A percentile compares a stretch with the other conserved stretches of the same genome.
These are phyloP conservation scores for Holacanthus passer DNA, from an alignment of 2,113 vertebrate species.

Conservation along the genomic window DNA sequence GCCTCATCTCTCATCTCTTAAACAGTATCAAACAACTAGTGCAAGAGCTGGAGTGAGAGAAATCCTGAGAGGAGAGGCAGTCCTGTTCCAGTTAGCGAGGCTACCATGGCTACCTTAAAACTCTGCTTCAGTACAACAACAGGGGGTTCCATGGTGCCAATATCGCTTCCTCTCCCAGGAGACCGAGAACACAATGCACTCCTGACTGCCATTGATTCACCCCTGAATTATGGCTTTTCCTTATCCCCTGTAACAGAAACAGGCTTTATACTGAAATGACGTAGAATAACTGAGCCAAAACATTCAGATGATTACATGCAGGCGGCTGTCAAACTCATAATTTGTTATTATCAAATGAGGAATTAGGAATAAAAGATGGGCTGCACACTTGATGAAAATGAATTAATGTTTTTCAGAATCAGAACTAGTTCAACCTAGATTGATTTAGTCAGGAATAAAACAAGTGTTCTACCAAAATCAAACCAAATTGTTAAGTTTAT, in stretches of 20 bases:
- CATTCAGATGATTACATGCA: constrained; percentile 22
- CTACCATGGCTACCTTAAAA: constrained; percentile 76
- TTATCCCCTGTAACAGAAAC: constrained; percentile 47
- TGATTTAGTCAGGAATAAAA: neutral
- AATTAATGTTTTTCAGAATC: neutral
- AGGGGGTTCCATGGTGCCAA: constrained; percentile 73
- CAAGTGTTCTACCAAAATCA: neutral
- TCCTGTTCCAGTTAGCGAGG: constrained; percentile 60
- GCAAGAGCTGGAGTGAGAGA: constrained; percentile 37
- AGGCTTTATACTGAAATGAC: constrained; percentile 25
- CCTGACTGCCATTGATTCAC: constrained; percentile 65
- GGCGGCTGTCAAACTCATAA: constrained; percentile 31
- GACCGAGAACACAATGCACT: constrained; percentile 75
- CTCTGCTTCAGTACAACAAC: constrained; percentile 64
- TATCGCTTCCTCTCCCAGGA: constrained; percentile 75
- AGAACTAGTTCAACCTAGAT: neutral
- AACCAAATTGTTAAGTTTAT: constrained; percentile 6
- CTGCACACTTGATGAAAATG: neutral
- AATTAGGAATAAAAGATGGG: neutral
- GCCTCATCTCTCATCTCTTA: constrained; percentile 60
- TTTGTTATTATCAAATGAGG: neutral
- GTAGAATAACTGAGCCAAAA: constrained; percentile 31
- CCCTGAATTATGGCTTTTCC: constrained; percentile 65
- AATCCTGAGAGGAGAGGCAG: constrained; percentile 30
- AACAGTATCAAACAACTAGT: constrained; percentile 53